phyloP scores from a whole-genome alignment of 2,888 invertebrate genomes.

The Beris morrisii region DNA sequence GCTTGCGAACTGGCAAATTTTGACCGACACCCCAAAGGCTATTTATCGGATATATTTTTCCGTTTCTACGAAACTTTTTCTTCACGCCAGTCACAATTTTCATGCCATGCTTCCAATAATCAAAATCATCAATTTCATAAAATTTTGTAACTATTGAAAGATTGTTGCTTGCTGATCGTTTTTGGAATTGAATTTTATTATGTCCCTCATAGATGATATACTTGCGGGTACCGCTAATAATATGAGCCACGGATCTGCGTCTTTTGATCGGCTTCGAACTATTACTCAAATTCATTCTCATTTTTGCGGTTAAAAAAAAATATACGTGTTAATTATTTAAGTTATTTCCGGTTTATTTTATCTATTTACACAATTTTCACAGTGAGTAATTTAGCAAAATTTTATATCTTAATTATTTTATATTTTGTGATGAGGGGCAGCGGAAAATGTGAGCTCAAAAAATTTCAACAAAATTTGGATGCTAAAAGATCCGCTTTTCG shows the following conservation, averaged over 20 bases:
- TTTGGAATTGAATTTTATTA: slow-evolving; percentile 8
- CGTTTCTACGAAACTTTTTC: neutral
- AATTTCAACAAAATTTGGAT: slow-evolving; percentile 31
- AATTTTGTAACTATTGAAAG: slow-evolving; percentile 12
- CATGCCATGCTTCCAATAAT: slow-evolving; percentile 6
- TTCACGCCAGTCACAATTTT: slow-evolving; percentile 9
- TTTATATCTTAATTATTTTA: slow-evolving; percentile 26
- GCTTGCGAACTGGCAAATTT: slow-evolving; percentile 12
- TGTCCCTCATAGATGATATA: slow-evolving; percentile 2
- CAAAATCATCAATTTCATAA: slow-evolving; percentile 2
- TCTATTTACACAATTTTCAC: slow-evolving; percentile 18
- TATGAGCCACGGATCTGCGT: slow-evolving; percentile 19
- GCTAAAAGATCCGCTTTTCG: slow-evolving; percentile 25
- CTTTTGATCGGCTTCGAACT: slow-evolving; percentile 14
- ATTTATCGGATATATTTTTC: neutral
- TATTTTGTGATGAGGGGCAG: slow-evolving; percentile 28
- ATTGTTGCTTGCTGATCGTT: slow-evolving; percentile 3
- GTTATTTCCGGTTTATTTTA: slow-evolving; percentile 10
- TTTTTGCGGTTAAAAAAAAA: slow-evolving; percentile 14
- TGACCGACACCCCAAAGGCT: neutral
- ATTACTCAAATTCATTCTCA: slow-evolving; percentile 18
- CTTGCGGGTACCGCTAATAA: neutral
- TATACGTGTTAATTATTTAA: neutral
- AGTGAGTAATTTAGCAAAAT: slow-evolving; percentile 20
- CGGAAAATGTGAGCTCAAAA: slow-evolving; percentile 28